Evolutionary conservation across 2,888 invertebrate genomes (phyloP).

Genomic region (Calameuta filiformis): DNA sequence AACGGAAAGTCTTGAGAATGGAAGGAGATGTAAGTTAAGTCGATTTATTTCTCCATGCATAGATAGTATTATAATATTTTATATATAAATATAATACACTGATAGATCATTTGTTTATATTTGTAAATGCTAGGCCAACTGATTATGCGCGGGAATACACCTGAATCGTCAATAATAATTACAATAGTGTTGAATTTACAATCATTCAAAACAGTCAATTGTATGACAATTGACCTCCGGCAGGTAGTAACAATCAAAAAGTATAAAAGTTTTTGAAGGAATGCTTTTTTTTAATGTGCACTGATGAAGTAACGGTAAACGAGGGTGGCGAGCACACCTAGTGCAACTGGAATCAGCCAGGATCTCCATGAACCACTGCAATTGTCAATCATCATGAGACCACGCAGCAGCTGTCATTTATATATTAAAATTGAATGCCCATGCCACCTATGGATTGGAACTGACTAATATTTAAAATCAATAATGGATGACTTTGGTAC

Average conservation of each 20-base stretch:
- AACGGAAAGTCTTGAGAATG: not conserved
- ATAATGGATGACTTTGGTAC: not conserved
- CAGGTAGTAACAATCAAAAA: constrained; percentile 19
- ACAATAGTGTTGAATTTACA: constrained; percentile 30
- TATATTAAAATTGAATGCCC: not conserved
- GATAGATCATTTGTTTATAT: constrained; percentile 16
- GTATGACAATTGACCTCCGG: constrained; percentile 31
- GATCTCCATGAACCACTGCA: constrained; percentile 67
- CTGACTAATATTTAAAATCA: not conserved
- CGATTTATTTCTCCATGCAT: constrained; percentile 4
- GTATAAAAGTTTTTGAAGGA: constrained; percentile 25
- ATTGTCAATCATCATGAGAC: constrained; percentile 61
- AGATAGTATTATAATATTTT: constrained; percentile 9
- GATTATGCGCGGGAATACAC: constrained; percentile 16
- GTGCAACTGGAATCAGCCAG: constrained; percentile 66
- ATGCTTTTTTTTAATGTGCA: constrained; percentile 44
- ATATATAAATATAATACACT: constrained; percentile 3
- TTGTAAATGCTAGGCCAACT: constrained; percentile 33
- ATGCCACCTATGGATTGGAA: not conserved
- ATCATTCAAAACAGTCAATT: constrained; percentile 26
- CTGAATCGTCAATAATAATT: constrained; percentile 25
- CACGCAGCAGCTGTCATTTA: constrained; percentile 51
- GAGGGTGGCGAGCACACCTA: constrained; percentile 66
- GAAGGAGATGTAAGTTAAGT: not conserved
- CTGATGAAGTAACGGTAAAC: constrained; percentile 66